Evolutionary conservation across 2,113 vertebrate species (phyloP).

Genomic region (Rutilus rutilus): DNA sequence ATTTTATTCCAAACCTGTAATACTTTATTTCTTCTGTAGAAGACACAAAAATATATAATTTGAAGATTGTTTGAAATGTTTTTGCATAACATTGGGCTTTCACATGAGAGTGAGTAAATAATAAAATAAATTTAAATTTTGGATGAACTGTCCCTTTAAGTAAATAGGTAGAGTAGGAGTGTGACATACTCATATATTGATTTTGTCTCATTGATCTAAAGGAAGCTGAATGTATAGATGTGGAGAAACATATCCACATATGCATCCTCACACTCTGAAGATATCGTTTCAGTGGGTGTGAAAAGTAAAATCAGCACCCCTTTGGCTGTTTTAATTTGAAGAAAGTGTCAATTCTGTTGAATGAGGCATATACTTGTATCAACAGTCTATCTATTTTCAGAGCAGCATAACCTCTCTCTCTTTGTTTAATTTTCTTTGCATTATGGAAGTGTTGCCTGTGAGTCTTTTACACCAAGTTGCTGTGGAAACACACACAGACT

Average conservation of each 20-base stretch:
- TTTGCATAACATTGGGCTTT: too few species aligned
- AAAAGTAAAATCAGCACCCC: neutral
- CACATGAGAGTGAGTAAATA: neutral
- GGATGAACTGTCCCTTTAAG: neutral
- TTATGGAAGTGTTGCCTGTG: conserved; percentile 50
- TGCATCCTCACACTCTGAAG: neutral
- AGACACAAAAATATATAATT: too few species aligned
- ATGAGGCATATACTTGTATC: neutral
- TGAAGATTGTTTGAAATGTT: too few species aligned
- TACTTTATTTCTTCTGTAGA: too few species aligned
- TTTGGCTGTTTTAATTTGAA: neutral
- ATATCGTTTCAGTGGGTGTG: neutral
- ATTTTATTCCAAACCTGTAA: neutral
- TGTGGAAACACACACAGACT: conserved; percentile 74
- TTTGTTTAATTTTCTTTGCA: conserved; percentile 37
- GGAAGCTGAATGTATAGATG: neutral
- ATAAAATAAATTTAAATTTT: neutral
- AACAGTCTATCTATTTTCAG: conserved; percentile 1
- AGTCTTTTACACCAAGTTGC: conserved; percentile 73
- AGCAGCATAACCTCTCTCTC: neutral
- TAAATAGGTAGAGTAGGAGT: neutral
- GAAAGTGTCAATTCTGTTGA: neutral
- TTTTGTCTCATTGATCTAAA: neutral
- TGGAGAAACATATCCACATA: neutral
- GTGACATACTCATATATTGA: neutral